Base-by-base conservation (phyloP, 2,888 invertebrate species). In the Drosophila colorata region DNA sequence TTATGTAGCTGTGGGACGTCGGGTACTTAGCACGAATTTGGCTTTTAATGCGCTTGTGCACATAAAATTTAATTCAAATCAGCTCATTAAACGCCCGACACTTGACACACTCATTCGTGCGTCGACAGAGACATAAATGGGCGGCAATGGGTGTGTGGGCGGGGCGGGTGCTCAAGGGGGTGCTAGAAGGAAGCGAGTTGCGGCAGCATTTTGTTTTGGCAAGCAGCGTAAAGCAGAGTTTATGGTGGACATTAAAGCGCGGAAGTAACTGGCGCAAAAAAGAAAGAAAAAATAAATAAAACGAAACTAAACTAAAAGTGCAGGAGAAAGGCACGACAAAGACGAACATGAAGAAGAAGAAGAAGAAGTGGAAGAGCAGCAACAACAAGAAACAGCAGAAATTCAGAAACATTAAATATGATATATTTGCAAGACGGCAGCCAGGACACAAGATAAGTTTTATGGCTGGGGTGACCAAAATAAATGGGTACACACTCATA, bases 321-420 rank as follows among this genome's bases (percentile, higher is more conserved):
- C 84, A 56, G 38, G 9, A 38, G 23, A 20, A 47, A 28, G 57
- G 44, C n/a, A 59, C 40, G 38, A 20, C 47, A 38, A 72, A 48
- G 28, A 67, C 33, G 33, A 51, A 43, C 44, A 55, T 48, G 58
- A 61, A 67, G 49, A 52, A 49, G 53, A 14, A 23, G 14, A 43
- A 49, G 35, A 58, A 46, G 41, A 31, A 46, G 33, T 68, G 20
- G 25, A 57, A 31, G 37, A 48, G 49, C 51, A 58, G 64, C 55
- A 78, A 28, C 28, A 28, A 28, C 28, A 28, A 28, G 28, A 28
- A 28, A 28, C 28, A 9, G 51, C 70, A 57, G 67, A 73, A 67
- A 75, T 66, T 85, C 86, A 87, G 83, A 85, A 86, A 86, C 88
- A 83, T 83, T 83, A 88, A 83, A 83, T 77, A 83, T 83, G 88